Base-by-base conservation (phyloP, 2,888 invertebrate genomes). In the Sinodicranocentrus sp. region DNA sequence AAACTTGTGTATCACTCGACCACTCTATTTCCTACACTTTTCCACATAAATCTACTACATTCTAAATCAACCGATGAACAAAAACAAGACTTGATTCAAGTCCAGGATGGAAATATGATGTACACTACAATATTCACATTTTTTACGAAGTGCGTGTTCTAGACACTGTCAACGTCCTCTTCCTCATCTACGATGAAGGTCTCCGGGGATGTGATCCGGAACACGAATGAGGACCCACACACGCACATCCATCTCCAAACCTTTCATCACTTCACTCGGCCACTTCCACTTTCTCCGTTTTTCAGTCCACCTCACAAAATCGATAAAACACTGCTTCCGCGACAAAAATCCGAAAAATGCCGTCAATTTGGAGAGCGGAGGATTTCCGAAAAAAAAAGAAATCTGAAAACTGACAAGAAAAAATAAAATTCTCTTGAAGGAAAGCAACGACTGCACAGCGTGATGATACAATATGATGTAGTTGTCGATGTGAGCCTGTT, bases 401-500 rank as follows among this genome's bases (percentile, higher is more conserved):
- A 54, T 54, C 48, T 28, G 43, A 48, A 48, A 48, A 48, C 13
- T 48, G n/a, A 48, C n/a, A n/a, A n/a, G n/a, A 67, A 25, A 76
- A 44, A 2, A 44, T 75, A n/a, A n/a, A n/a, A n/a, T 25, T 57
- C 25, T 23, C 25, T 21, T 23, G 57, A 61, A 61, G 57, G 19
- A 57, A 57, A n/a, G 25, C 13, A 19, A n/a, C 6, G 48, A 57
- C 8, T 57, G 19, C n/a, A 52, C 15, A 19, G 52, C 57, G 19
- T 39, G 76, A 54, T 54, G 65, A 52, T 52, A 76, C 65, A 76
- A 52, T 52, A 76, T 61, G 73, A 61, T 76, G 67, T 65, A 61
- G 61, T 67, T 33, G 25, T 43, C 57, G 88, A 87, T 88, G 88
- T 88, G 84, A 80, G 84, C 88, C 63, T 87, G 85, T 77, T 86